Base-by-base conservation (phyloP, 2,888 invertebrate species). In the Hoplodrina ambigua region DNA sequence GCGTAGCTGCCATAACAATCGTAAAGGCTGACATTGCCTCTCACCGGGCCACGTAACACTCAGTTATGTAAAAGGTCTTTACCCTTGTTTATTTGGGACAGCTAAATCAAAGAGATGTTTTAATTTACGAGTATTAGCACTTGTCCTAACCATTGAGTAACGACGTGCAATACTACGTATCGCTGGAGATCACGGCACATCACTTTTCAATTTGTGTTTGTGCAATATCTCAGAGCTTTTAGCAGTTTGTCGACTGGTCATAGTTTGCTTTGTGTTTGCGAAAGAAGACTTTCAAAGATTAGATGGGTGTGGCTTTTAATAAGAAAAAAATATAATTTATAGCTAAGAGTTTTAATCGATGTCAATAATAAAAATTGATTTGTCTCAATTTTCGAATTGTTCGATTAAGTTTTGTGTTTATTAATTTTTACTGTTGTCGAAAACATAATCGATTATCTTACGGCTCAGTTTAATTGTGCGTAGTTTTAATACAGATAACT, bases 1-100 rank as follows among this genome's bases (percentile, higher is more conserved):
- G 89, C 88, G 90, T 88, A 86, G 85, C 88, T 87, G 89, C 90
- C 89, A 92, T 88, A 93, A 93, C 92, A 91, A 91, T 88, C 88
- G 89, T 86, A 89, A 87, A 85, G 84, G 83, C 94, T 95, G 95
- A 96, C 95, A 95, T 95, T 95, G 95, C 95, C 95, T 95, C 95
- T 96, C 95, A 94, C 95, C 87, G 85, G 78, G 80, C 86, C 84
- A 94, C 95, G 94, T 94, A 95, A 96, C 92, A 77, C 62, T 63
- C 75, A 20, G 84, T 96, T 96, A 94, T 91, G 94, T 94, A 95
- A 95, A 95, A 94, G 95, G 91, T 94, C 93, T 94, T 96, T 94
- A 93, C 95, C 94, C 94, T 90, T 95, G 93, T 92, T 94, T 95
- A 94, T 95, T 94, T 94, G 92, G 95, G 94, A 95, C 95, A 91